Percentiles rank a stretch among this genome's conserved stretches.
Conservation (phyloP, 2,888 invertebrate genomes). For the Endotricha flammealis region DNA sequence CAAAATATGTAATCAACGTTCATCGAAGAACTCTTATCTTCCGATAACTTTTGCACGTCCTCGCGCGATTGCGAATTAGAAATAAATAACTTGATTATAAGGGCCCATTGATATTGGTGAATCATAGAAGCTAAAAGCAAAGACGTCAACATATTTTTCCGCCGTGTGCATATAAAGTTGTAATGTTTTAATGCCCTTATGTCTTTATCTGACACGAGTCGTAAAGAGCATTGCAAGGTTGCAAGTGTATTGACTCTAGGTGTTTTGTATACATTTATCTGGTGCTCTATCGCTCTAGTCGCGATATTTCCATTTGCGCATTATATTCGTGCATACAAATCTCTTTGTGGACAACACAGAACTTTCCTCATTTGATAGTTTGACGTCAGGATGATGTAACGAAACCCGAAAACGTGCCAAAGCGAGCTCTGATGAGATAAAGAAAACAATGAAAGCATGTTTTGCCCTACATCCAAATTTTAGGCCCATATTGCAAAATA, state of each 20-base stretch:
- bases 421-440: conserved; percentile 36
- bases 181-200: conserved; percentile 68
- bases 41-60: background rate
- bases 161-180: conserved; percentile 44
- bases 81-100: conserved; percentile 1
- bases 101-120: conserved; percentile 6
- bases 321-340: conserved; percentile 14
- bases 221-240: conserved; percentile 75
- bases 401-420: conserved; percentile 55
- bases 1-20: conserved; percentile 2
- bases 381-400: conserved; percentile 71
- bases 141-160: conserved; percentile 23
- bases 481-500: too few relatives aligned
- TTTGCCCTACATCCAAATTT: background rate
- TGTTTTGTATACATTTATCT: conserved; percentile 70
- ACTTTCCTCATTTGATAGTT: conserved; percentile 49
- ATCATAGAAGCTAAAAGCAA: conserved; percentile 13
- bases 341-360: conserved; percentile 41
- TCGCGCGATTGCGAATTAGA: background rate
- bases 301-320: conserved; percentile 41
- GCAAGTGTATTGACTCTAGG: conserved; percentile 72
- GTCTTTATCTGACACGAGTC: conserved; percentile 72
- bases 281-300: conserved; percentile 58
- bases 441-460: background rate
- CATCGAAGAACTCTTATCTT: background rate